Conservation (phyloP, 2,888 invertebrate species). For the Clanis bilineata region DNA sequence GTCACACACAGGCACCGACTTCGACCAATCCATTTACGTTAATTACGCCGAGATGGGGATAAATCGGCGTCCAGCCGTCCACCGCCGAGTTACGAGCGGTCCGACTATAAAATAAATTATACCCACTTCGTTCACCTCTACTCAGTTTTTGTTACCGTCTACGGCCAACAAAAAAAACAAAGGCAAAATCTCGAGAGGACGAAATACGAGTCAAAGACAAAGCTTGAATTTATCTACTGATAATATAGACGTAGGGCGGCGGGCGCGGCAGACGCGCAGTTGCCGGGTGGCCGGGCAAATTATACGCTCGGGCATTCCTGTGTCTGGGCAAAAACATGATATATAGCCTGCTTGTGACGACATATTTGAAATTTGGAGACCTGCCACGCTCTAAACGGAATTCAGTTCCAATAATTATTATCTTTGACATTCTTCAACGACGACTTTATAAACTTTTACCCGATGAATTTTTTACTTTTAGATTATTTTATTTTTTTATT, state of each 20-base stretch:
- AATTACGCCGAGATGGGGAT: slow-evolving; percentile 80
- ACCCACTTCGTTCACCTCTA: slow-evolving; percentile 81
- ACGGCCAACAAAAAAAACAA: slow-evolving; percentile 66
- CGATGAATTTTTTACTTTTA: not conserved
- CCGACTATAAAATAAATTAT: slow-evolving; percentile 82
- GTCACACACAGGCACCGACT: slow-evolving; percentile 64
- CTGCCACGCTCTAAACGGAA: slow-evolving; percentile 72
- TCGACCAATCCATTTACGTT: slow-evolving; percentile 81
- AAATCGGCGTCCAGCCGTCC: slow-evolving; percentile 81
- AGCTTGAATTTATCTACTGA: slow-evolving; percentile 82
- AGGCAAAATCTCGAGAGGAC: slow-evolving; percentile 78
- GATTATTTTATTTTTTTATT: slow-evolving; percentile 4
- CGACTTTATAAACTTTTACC: slow-evolving; percentile 47
- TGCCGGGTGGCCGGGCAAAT: slow-evolving; percentile 77
- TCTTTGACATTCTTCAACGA: slow-evolving; percentile 59
- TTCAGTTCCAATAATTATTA: slow-evolving; percentile 68
- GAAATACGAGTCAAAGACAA: slow-evolving; percentile 82
- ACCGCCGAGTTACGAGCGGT: slow-evolving; percentile 80
- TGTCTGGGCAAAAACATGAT: slow-evolving; percentile 77
- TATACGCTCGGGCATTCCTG: slow-evolving; percentile 78
- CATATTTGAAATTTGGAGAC: slow-evolving; percentile 75
- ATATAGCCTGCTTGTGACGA: slow-evolving; percentile 78
- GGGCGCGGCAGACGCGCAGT: slow-evolving; percentile 69
- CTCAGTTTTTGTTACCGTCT: slow-evolving; percentile 79
- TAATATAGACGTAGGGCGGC: slow-evolving; percentile 81